Conservation (phyloP, 2,888 invertebrate genomes). For the Cheiracanthium punctorium region DNA sequence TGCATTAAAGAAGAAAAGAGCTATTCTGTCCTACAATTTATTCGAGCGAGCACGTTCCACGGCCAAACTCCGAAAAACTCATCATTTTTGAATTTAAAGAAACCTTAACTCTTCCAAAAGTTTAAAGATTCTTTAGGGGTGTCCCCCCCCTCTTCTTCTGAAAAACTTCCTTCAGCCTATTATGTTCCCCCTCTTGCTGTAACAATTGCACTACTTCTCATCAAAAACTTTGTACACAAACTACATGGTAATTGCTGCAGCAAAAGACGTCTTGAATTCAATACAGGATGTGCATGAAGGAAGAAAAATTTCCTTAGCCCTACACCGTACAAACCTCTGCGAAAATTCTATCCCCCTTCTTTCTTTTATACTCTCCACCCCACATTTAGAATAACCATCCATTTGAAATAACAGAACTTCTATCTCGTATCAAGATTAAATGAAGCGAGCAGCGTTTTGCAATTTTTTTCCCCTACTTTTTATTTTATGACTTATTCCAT, state of each 20-base stretch:
- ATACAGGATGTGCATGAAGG: not conserved
- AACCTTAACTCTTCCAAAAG: not conserved
- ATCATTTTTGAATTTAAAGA: slow-evolving; percentile 1
- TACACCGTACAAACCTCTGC: not conserved
- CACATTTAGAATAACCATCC: slow-evolving; percentile 7
- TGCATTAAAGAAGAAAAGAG: too few species aligned
- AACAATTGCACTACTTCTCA: not conserved
- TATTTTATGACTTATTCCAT: too few species aligned
- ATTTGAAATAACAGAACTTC: slow-evolving; percentile 15
- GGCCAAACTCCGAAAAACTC: not conserved
- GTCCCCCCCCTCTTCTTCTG: not conserved
- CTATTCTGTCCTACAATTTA: not conserved
- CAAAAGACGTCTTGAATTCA: not conserved
- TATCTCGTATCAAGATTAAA: slow-evolving; percentile 10
- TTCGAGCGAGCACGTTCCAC: not conserved
- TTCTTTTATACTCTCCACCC: not conserved
- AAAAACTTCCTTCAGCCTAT: not conserved
- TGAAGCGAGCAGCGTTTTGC: slow-evolving; percentile 6
- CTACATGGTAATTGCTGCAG: not conserved
- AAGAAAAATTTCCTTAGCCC: not conserved
- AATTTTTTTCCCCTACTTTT: not conserved
- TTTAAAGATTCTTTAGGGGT: not conserved
- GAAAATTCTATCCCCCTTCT: not conserved
- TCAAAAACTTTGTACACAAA: slow-evolving; percentile 8
- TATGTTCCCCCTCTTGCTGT: not conserved